Evolutionary conservation across 2,797 vertebrate genomes (phyloP).

Genomic region (Phataginus tricuspis): DNA sequence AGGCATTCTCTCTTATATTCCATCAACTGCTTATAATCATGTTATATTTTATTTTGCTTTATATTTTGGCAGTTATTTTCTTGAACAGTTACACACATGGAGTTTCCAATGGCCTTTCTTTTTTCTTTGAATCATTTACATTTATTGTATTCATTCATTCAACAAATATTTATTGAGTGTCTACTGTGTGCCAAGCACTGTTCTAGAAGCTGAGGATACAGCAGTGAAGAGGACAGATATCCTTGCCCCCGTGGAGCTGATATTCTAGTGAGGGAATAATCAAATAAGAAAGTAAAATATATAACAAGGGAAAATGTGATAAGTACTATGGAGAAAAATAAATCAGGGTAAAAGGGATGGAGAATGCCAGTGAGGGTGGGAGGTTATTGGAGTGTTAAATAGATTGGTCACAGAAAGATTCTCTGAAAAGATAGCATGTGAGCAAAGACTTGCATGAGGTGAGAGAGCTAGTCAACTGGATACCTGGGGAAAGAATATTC

Average conservation of each 20-base stretch:
- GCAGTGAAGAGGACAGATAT: conserved; percentile 1
- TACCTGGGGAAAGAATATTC: background rate
- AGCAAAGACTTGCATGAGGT: conserved; percentile 9
- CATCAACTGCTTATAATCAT: background rate
- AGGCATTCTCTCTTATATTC: background rate
- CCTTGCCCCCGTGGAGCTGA: background rate
- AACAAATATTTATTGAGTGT: conserved; percentile 56
- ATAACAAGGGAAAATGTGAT: conserved; percentile 13
- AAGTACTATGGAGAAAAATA: conserved; percentile 4
- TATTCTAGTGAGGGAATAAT: conserved; percentile 36
- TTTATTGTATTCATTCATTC: conserved; percentile 48
- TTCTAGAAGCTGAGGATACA: conserved; percentile 21
- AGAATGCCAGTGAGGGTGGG: background rate
- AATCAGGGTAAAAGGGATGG: background rate
- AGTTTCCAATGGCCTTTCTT: conserved; percentile 40
- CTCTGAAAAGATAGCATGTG: conserved; percentile 17
- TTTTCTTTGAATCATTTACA: conserved; percentile 19
- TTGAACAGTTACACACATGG: background rate
- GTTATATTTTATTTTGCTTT: conserved; percentile 50
- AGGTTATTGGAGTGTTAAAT: conserved; percentile 31
- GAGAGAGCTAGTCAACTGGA: conserved; percentile 30
- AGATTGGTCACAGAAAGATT: conserved; percentile 29
- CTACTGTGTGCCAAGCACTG: background rate
- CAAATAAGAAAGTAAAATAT: conserved; percentile 33
- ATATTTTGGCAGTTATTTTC: conserved; percentile 21